Evolutionary conservation across 2,888 invertebrate species (phyloP), one percentile per base, ranked within the genome.

Genomic region (Drosophila recens): DNA sequence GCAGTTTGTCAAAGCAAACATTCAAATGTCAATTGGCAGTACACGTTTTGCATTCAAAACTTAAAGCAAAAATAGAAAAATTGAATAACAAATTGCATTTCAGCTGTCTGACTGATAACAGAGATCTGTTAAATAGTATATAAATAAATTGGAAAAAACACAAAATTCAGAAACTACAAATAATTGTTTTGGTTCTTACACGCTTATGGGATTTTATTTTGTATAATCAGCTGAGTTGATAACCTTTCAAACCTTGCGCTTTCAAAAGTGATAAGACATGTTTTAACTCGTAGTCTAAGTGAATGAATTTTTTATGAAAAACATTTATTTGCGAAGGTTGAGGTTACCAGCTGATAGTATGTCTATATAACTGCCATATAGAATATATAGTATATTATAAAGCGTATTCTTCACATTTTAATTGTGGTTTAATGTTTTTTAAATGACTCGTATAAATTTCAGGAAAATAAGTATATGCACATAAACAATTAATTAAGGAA

Each of bases 261-360:
- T 61, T 58, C 33, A 59, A 69, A 58, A 42, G 13, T 71, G 75
- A 82, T 70, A 75, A 52, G 65, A 48, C 48, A 13, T 27, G 11
- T 53, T 54, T 52, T 27, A 33, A 53, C 65, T 51, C 17, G 15
- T 43, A 63, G 42, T 58, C 45, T 20, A 34, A 59, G 8, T 15
- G 6, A 33, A 33, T 59, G 30, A 40, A 70, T 43, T 43, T 58
- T 30, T 51, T 23, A 38, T 13, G 8, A 43, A 54, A 43, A 43
- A 33, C 4, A 33, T n/a, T 6, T 23, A n/a, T 13, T 20, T 20
- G 13, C 36, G 3, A 38, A 38, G 45, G 45, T 45, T 45, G 34
- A 0, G 17, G 13, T 9, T 20, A 51, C 51, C 20, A 4, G 0
- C 36, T 45, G 56, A 57, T 57, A 36, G 11, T 23, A 40, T 13